Base-by-base conservation (phyloP, 2,888 invertebrate species). In the Pandemis corylana region DNA sequence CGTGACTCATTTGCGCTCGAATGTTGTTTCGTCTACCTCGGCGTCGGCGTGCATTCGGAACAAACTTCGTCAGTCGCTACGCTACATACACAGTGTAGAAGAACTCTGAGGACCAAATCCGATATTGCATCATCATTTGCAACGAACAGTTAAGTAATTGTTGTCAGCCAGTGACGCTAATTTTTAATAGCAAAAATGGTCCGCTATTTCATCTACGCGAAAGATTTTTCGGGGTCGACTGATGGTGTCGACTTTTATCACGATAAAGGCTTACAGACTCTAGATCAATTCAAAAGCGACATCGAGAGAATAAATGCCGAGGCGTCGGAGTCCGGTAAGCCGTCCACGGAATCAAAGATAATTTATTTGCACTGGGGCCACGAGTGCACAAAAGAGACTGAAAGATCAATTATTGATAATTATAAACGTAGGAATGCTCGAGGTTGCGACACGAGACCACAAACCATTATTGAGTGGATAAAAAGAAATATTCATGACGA, bases 301-400 rank as follows among this genome's bases (percentile, higher is more conserved):
- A 80, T 82, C 10, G 77, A 80, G 77, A 78, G 69, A 75, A 79
- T 82, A 7, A 15, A 56, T 0, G 56, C 15, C 0, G 7, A 56
- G 20, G 7, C 20, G 9, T 15, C 20, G 7, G 13, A 56, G 3
- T 56, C 56, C 4, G 56, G 20, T 46, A 76, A 78, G 10, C 67
- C 71, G 10, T 10, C 75, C 41, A 77, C 74, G 71, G 76, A 81
- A 76, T 81, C 78, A 0, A 79, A 78, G 80, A 79, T 81, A n/a
- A 56, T 85, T 75, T 84, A 84, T 67, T 80, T 85, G 64, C 83
- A 85, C 71, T 85, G 85, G 84, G 81, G 83, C 5, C 4, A 77
- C 61, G 6, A n/a, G 5, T 84, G 84, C 75, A 68, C 20, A 2
- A 79, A 83, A 76, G 82, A 84, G 5, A 75, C 80, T 63, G 84